Conservation (phyloP, 2,888 invertebrate species). For the Eupeodes latifasciatus region DNA sequence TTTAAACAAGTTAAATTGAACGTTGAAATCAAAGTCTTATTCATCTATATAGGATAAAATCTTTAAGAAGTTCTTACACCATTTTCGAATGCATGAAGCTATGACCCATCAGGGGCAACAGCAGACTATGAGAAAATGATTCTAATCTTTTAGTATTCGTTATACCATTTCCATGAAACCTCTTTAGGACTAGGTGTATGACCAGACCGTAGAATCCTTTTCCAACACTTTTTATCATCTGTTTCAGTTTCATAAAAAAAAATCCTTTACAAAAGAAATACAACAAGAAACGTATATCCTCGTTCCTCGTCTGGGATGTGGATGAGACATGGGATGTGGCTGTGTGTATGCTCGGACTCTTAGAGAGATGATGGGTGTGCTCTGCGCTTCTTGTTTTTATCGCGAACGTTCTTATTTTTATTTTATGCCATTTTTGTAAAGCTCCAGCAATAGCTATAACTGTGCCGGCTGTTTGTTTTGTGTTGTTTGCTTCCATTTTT, state of each 20-base stretch:
- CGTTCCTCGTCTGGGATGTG: constrained; percentile 2
- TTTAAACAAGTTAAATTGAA: too few relatives aligned
- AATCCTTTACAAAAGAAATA: background rate
- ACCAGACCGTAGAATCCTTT: background rate
- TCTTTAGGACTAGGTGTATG: background rate
- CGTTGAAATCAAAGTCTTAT: too few relatives aligned
- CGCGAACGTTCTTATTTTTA: constrained; percentile 49
- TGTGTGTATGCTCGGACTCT: constrained; percentile 65
- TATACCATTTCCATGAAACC: background rate
- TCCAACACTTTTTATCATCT: background rate
- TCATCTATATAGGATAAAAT: too few relatives aligned
- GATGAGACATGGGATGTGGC: constrained; percentile 60
- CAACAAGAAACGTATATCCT: background rate
- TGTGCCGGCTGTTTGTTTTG: constrained; percentile 16
- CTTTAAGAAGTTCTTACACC: too few relatives aligned
- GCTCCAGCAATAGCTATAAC: background rate
- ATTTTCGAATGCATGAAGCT: too few relatives aligned
- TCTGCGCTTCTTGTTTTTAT: constrained; percentile 74
- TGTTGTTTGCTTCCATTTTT: constrained; percentile 53
- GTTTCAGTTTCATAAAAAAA: background rate
- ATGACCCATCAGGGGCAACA: too few relatives aligned
- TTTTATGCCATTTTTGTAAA: constrained; percentile 18
- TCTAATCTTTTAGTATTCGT: background rate
- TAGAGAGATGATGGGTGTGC: constrained; percentile 73
- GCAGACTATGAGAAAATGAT: background rate